A percentile compares a stretch with the other conserved stretches of the same genome.
Evolutionary conservation across 2,113 vertebrate species (phyloP).

Genomic region (Nibea albiflora): DNA sequence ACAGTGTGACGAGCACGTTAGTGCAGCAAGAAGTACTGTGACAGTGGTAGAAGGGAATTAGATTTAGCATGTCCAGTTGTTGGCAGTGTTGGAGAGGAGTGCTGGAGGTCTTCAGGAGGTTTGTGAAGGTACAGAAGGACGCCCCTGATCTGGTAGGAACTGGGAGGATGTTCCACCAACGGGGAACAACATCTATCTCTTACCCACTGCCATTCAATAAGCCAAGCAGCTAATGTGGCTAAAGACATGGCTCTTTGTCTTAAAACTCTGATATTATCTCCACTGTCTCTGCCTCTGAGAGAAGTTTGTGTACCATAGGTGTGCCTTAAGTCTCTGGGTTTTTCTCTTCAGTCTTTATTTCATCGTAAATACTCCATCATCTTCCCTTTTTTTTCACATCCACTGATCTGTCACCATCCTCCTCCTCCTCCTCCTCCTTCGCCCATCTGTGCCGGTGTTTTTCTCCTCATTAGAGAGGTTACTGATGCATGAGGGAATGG

Average conservation of each 20-base stretch:
- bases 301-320: not conserved
- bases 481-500: conserved; percentile 65
- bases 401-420: conserved; percentile 44
- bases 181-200: too few species aligned
- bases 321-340: not conserved
- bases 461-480: conserved; percentile 70
- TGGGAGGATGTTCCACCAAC: too few species aligned
- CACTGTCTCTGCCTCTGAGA: not conserved
- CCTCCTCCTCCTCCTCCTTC: conserved; percentile 27
- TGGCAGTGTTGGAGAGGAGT: too few species aligned
- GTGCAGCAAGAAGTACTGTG: too few species aligned
- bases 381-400: conserved; percentile 10
- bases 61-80: too few species aligned
- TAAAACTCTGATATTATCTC: conserved; percentile 1
- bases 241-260: not conserved
- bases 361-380: conserved; percentile 25
- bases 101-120: too few species aligned
- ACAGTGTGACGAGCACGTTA: too few species aligned
- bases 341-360: conserved; percentile 7
- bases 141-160: too few species aligned
- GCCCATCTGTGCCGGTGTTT: conserved; percentile 57
- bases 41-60: too few species aligned
- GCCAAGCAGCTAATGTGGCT: not conserved
- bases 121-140: too few species aligned
- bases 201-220: not conserved